phyloP scores from a whole-genome alignment of 2,888 invertebrate species.

The Ligdia adustata region DNA sequence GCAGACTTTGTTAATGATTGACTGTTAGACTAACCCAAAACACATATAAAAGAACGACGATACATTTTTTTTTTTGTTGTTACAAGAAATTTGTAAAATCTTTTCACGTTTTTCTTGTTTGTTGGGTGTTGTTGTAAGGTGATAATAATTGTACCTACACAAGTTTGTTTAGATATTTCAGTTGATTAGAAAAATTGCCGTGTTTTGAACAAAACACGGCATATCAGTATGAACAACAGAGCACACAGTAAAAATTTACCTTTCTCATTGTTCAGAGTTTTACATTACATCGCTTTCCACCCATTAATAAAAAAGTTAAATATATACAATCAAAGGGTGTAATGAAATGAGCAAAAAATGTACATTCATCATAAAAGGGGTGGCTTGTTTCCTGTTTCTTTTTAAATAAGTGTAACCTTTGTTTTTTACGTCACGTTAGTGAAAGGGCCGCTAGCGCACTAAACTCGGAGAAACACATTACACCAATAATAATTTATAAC shows the following conservation, averaged over 20 bases:
- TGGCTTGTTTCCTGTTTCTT: slow-evolving; percentile 47
- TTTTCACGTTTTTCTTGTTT: too few relatives aligned
- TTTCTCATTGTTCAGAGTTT: slow-evolving; percentile 13
- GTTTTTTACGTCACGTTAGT: slow-evolving; percentile 40
- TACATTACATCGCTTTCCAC: slow-evolving; percentile 16
- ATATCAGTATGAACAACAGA: slow-evolving; percentile 7
- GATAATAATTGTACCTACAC: too few relatives aligned
- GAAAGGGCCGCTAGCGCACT: slow-evolving; percentile 32
- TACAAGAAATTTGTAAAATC: too few relatives aligned
- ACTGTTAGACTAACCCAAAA: too few relatives aligned
- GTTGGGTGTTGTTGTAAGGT: too few relatives aligned
- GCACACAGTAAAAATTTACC: slow-evolving; percentile 3
- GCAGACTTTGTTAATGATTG: too few relatives aligned
- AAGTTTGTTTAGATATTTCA: too few relatives aligned
- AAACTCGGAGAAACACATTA: too few relatives aligned
- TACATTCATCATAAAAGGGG: slow-evolving; percentile 23
- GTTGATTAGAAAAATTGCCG: neutral
- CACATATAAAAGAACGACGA: too few relatives aligned
- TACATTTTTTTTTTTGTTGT: too few relatives aligned
- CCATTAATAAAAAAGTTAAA: slow-evolving; percentile 16
- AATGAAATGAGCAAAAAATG: slow-evolving; percentile 22
- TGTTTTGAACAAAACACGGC: neutral
- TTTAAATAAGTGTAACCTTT: slow-evolving; percentile 46
- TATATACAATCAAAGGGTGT: slow-evolving; percentile 20
- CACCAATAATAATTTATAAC: too few relatives aligned